A percentile compares a stretch with the other conserved stretches of the same genome.
Evolutionary conservation across 2,113 vertebrate species (phyloP).

Genomic region (Leptosomus discolor): DNA sequence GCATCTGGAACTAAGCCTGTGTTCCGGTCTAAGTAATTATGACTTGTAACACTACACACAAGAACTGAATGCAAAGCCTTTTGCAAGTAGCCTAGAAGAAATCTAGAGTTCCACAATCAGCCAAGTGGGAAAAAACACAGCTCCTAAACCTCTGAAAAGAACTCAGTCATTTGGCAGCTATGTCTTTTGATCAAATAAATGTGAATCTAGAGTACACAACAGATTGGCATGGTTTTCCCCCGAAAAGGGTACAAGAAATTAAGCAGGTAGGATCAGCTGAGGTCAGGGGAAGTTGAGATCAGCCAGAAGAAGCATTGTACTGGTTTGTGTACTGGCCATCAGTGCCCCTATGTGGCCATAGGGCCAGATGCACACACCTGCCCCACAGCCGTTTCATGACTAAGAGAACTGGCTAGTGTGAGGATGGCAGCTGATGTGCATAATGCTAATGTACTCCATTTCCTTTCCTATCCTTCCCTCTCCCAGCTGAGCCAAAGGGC

Average conservation of each 20-base stretch:
- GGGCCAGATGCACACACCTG: not conserved
- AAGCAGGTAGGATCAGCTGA: rapidly evolving
- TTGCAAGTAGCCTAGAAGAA: not conserved
- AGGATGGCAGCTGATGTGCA: not conserved
- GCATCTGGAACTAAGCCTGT: not conserved
- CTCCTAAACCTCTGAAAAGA: not conserved
- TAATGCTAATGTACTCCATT: not conserved
- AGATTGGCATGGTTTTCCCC: not conserved
- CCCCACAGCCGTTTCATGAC: not conserved
- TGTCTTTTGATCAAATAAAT: not conserved
- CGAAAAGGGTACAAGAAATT: not conserved
- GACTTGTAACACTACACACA: not conserved
- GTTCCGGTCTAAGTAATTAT: not conserved
- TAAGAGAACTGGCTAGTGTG: not conserved
- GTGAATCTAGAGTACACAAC: not conserved
- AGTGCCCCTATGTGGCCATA: rapidly evolving
- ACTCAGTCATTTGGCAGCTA: not conserved
- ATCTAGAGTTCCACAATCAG: not conserved
- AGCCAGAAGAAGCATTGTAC: not conserved
- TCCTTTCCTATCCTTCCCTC: not conserved
- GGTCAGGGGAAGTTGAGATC: not conserved
- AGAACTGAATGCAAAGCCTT: not conserved
- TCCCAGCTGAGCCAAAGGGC: not conserved
- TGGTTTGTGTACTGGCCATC: not conserved
- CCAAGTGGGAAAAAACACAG: not conserved